Evolutionary conservation across 1,140 invertebrate genomes (phyloP), one percentile per base, ranked within the genome.

Genomic region (Euwallacea similis): DNA sequence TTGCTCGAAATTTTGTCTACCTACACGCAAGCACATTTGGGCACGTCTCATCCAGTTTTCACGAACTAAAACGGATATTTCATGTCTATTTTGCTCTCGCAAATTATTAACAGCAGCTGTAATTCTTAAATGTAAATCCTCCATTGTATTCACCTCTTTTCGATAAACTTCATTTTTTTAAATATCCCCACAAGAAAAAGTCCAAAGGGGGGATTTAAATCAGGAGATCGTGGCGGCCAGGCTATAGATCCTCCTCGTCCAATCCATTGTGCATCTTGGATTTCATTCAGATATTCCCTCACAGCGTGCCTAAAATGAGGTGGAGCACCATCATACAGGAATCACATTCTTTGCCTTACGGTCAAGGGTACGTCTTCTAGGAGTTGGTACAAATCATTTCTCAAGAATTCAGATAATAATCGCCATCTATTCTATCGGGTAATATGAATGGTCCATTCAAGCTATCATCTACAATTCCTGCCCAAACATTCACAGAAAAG

Each of bases 291-390:
- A 56, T 56, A 56, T 16, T 56, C 9, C 54, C 54, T 9, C 9
- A 56, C 54, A 56, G 8, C n/a, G n/a, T n/a, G n/a, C n/a, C n/a
- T 55, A 55, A 55, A 55, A 55, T 55, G 54, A 55, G 54, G 54
- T 16, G 54, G 54, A 7, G 16, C 54, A 15, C 54, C 54, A 13
- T 55, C 54, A 15, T 55, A 13, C 54, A 55, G 7, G 16, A n/a
- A n/a, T n/a, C n/a, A n/a, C n/a, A n/a, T n/a, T n/a, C n/a, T n/a
- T n/a, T n/a, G 15, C 54, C 54, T n/a, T 7, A 55, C 16, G n/a
- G n/a, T 55, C 7, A 56, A 13, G 15, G 54, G 54, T 16, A 56
- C 54, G 15, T 56, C 16, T 56, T 56, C 16, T 13, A 56, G 15
- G 8, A 56, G 15, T 10, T 15, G 8, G 8, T 56, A 10, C 16